These are phyloP conservation scores for Setophaga coronata DNA, from an alignment of 2,113 vertebrate species.

Conservation along the genomic window DNA sequence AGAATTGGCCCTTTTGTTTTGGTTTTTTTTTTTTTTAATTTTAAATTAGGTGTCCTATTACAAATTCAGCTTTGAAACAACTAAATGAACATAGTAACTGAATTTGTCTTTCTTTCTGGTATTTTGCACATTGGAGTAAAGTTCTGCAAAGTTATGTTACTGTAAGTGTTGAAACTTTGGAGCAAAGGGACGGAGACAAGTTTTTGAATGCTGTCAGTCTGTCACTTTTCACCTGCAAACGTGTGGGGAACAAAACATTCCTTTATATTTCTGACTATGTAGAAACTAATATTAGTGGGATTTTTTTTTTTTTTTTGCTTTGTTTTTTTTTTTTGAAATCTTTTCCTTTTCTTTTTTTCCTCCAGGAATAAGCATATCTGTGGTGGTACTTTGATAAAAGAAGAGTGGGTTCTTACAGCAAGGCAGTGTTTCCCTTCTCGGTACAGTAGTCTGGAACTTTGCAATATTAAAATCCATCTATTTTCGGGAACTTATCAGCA, in stretches of 20 bases:
- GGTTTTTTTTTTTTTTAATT: neutral
- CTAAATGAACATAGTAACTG: neutral
- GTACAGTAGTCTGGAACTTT: slow-evolving; percentile 73
- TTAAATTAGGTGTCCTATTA: neutral
- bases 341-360: neutral
- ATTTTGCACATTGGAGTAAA: neutral
- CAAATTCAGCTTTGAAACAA: neutral
- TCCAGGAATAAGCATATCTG: slow-evolving; percentile 90
- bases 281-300: neutral
- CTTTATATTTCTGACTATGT: neutral
- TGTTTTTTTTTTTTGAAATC: neutral
- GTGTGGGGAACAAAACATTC: neutral
- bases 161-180: neutral
- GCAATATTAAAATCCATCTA: neutral
- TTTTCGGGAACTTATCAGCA: neutral
- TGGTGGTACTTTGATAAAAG: slow-evolving; percentile 93
- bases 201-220: neutral
- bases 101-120: neutral
- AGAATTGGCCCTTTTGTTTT: neutral
- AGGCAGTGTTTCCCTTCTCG: slow-evolving; percentile 94
- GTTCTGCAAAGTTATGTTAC: neutral
- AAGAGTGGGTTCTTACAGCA: slow-evolving; percentile 95
- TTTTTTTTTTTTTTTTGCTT: rapidly evolving
- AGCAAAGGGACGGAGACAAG: neutral
- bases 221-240: neutral